Conservation (phyloP, 2,113 vertebrate genomes). For the Rhinolophus ferrumequinum region DNA sequence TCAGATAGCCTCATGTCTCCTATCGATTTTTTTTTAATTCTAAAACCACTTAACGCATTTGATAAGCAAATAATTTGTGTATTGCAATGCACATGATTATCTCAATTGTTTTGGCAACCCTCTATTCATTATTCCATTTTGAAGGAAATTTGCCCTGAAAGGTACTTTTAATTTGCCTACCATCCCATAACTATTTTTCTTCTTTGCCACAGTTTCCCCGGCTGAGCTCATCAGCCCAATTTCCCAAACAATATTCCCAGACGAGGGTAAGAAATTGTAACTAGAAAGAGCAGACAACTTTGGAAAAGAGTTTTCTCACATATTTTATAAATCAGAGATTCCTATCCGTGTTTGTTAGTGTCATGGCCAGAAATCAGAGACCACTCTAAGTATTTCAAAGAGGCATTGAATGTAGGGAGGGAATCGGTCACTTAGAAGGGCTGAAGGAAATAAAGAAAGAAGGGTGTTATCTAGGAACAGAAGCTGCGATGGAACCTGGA, state of each 20-base stretch:
- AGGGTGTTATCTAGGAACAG: background rate
- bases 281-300: background rate
- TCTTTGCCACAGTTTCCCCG: background rate
- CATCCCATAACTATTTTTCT: background rate
- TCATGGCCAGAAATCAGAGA: background rate
- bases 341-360: background rate
- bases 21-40: background rate
- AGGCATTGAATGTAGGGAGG: background rate
- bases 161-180: background rate
- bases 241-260: background rate
- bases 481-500: background rate
- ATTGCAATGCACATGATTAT: background rate
- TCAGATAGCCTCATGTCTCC: background rate
- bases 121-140: background rate
- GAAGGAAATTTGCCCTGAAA: background rate
- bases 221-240: background rate
- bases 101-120: background rate
- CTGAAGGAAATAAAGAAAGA: background rate
- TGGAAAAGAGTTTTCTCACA: background rate
- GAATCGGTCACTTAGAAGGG: background rate
- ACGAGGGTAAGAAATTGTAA: background rate
- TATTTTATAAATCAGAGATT: background rate
- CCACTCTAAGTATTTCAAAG: background rate
- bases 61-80: background rate
- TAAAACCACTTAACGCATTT: background rate